phyloP scores from a whole-genome alignment of 1,140 invertebrate species.

The Drepana arcuata region DNA sequence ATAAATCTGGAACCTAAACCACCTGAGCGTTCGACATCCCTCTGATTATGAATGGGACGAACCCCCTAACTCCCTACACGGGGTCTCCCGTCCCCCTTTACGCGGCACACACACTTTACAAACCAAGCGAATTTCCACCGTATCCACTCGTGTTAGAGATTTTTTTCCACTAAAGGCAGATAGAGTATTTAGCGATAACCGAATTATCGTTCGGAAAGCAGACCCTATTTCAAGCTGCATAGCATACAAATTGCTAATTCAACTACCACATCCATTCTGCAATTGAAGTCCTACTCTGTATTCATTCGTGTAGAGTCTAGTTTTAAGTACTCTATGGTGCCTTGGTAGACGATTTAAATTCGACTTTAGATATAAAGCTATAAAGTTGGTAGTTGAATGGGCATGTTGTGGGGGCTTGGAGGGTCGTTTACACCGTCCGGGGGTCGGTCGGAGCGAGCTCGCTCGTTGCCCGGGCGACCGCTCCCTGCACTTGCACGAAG shows the following conservation, averaged over 20 bases:
- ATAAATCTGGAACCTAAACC: constrained; percentile 59
- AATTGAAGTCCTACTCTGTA: constrained; percentile 5
- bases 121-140: too few relatives aligned
- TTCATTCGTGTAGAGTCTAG: not conserved
- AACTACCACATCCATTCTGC: constrained; percentile 2
- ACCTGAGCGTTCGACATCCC: constrained; percentile 55
- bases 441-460: constrained; percentile 33
- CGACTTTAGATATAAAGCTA: not conserved
- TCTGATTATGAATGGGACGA: constrained; percentile 48
- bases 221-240: constrained; percentile 43
- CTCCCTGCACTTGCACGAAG: constrained; percentile 29
- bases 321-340: too few relatives aligned
- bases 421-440: constrained; percentile 35
- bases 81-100: not conserved
- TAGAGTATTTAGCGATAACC: constrained; percentile 40
- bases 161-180: too few relatives aligned
- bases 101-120: too few relatives aligned
- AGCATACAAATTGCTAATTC: constrained; percentile 50
- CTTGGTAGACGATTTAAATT: too few relatives aligned
- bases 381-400: constrained; percentile 22
- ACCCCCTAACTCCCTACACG: constrained; percentile 1
- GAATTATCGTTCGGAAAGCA: constrained; percentile 54
- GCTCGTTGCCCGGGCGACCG: constrained; percentile 52
- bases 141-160: too few relatives aligned
- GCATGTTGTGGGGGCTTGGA: constrained; percentile 7